Evolutionary conservation across 2,797 vertebrate species (phyloP).

Genomic region (Apodemus agrarius): DNA sequence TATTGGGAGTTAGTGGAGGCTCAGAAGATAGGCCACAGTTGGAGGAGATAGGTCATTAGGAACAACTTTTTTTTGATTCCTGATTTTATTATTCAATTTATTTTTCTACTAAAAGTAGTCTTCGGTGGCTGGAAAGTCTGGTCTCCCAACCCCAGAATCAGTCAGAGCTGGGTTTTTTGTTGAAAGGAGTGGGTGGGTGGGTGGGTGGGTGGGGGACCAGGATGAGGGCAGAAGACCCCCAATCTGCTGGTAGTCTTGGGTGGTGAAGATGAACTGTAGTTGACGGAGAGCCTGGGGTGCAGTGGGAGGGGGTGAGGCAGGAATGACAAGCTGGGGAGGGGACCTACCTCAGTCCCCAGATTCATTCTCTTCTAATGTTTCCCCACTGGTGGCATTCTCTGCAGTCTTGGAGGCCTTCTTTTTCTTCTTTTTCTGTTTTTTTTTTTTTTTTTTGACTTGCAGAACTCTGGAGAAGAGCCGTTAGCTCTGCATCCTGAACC

Average conservation of each 20-base stretch:
- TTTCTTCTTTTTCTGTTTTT: constrained; percentile 99
- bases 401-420: constrained; percentile 99
- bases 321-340: constrained; percentile 73
- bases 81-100: no score
- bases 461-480: constrained; percentile 97
- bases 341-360: constrained; percentile 49
- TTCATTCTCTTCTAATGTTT: constrained; percentile 92
- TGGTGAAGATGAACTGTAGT: constrained; percentile 69
- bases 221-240: constrained; percentile 56
- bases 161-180: no score
- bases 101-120: no score
- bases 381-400: constrained; percentile 93
- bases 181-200: constrained; percentile 59
- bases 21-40: neutral
- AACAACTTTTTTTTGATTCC: no score
- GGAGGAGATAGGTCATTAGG: neutral
- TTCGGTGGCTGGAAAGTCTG: no score
- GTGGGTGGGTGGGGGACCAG: constrained; percentile 78
- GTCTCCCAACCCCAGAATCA: no score
- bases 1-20: neutral
- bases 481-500: constrained; percentile 95
- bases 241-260: constrained; percentile 66
- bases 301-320: constrained; percentile 74
- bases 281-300: constrained; percentile 73
- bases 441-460: constrained; percentile 97